Conservation (phyloP, 2,888 invertebrate genomes). For the Eupithecia dodoneata region DNA sequence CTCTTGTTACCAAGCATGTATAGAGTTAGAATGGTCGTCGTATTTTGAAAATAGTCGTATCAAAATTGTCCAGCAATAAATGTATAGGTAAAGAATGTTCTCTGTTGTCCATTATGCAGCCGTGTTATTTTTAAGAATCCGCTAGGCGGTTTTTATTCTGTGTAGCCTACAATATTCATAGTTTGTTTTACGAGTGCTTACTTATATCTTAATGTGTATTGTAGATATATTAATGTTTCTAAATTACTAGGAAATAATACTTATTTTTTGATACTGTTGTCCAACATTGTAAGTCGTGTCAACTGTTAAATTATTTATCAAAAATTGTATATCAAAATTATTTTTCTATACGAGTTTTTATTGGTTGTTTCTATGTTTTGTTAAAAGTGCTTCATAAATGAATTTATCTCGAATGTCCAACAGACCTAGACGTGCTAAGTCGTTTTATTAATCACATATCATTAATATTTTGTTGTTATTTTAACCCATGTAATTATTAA, state of each 20-base stretch:
- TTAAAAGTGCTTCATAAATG: conserved; percentile 53
- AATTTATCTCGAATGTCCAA: conserved; percentile 58
- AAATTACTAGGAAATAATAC: conserved; percentile 63
- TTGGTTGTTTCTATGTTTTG: conserved; percentile 70
- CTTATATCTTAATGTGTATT: conserved; percentile 54
- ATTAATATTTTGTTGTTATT: conserved; percentile 77
- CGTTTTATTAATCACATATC: conserved; percentile 80
- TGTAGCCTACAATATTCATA: conserved; percentile 5
- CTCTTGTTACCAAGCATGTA: not conserved
- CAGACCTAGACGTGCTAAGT: conserved; percentile 70
- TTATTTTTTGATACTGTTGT: conserved; percentile 83
- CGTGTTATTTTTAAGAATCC: not conserved
- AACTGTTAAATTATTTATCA: conserved; percentile 70
- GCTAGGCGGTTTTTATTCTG: conserved; percentile 2
- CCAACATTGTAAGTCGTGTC: conserved; percentile 65
- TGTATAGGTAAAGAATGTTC: not conserved
- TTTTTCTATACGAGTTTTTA: conserved; percentile 72
- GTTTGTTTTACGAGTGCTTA: conserved; percentile 35
- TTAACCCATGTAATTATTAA: conserved; percentile 63
- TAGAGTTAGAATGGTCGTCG: not conserved
- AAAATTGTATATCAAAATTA: conserved; percentile 72
- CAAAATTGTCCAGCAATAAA: not conserved
- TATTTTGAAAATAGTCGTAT: not conserved
- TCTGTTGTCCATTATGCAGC: not conserved
- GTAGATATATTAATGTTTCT: conserved; percentile 76